Percentiles rank a stretch among this genome's conserved stretches.
Evolutionary conservation across 2,797 vertebrate genomes (phyloP).

Genomic region (Champsocephalus gunnari): DNA sequence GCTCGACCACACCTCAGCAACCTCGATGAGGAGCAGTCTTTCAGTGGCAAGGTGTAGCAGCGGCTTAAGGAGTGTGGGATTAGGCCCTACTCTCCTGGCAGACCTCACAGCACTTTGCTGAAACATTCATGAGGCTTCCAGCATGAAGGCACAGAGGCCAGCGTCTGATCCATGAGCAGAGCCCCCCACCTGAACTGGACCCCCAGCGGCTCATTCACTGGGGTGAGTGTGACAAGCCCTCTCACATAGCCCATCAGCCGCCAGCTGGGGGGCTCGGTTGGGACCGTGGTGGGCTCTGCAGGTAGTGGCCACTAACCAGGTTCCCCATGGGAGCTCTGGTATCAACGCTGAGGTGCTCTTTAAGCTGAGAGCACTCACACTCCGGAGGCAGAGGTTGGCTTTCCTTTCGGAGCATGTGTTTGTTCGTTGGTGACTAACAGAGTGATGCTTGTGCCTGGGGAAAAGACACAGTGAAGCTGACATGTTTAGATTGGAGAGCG

Average conservation of each 20-base stretch:
- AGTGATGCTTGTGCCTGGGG: slow-evolving; percentile 66
- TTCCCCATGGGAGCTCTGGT: slow-evolving; percentile 49
- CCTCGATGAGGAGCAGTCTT: slow-evolving; percentile 52
- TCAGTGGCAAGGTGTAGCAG: slow-evolving; percentile 62
- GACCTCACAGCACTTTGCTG: slow-evolving; percentile 72
- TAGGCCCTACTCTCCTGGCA: slow-evolving; percentile 64
- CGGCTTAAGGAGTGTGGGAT: slow-evolving; percentile 57
- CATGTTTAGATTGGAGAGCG: slow-evolving; percentile 77
- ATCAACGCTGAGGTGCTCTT: slow-evolving; percentile 61
- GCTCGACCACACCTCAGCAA: slow-evolving; percentile 74
- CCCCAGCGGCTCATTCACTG: slow-evolving; percentile 67
- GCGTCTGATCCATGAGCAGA: slow-evolving; percentile 65
- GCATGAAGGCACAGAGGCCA: slow-evolving; percentile 61
- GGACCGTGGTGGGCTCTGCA: slow-evolving; percentile 54
- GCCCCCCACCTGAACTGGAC: slow-evolving; percentile 61
- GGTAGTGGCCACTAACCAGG: slow-evolving; percentile 60
- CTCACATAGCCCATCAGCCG: slow-evolving; percentile 65
- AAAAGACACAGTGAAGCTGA: slow-evolving; percentile 69
- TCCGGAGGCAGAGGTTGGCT: slow-evolving; percentile 53
- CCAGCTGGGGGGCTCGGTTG: slow-evolving; percentile 50
- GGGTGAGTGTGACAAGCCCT: slow-evolving; percentile 61
- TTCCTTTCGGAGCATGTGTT: slow-evolving; percentile 65
- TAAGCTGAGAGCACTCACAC: slow-evolving; percentile 57
- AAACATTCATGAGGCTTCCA: slow-evolving; percentile 79
- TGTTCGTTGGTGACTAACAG: slow-evolving; percentile 74